Evolutionary conservation across 2,888 invertebrate species (phyloP).

Genomic region (Molorchus minor): DNA sequence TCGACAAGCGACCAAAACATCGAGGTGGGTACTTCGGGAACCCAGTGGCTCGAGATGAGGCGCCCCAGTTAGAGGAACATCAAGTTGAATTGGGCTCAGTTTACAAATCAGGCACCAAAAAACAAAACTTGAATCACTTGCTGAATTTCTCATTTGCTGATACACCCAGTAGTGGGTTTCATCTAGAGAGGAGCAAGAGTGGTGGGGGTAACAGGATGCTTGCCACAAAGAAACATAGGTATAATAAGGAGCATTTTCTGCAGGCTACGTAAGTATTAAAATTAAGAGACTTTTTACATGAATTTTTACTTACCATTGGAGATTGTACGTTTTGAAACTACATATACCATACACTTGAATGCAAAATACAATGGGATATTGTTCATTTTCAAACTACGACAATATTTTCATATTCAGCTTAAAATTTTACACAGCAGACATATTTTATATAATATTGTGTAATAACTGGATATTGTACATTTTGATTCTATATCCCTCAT

Average conservation of each 20-base stretch:
- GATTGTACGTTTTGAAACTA: too few relatives aligned
- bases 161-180: conserved; percentile 58
- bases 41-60: conserved; percentile 73
- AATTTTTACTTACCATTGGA: too few relatives aligned
- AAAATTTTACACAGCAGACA: too few relatives aligned
- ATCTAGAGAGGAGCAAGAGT: conserved; percentile 35
- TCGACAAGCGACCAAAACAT: conserved; percentile 78
- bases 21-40: conserved; percentile 67
- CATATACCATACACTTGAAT: too few relatives aligned
- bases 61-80: conserved; percentile 70
- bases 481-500: too few relatives aligned
- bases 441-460: too few relatives aligned
- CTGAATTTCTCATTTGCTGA: conserved; percentile 86
- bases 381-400: too few relatives aligned
- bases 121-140: conserved; percentile 93
- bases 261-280: conserved; percentile 94
- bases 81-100: conserved; percentile 84
- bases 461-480: too few relatives aligned
- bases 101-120: conserved; percentile 84
- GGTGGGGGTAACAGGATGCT: conserved; percentile 58
- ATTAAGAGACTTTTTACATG: too few relatives aligned
- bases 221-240: conserved; percentile 72
- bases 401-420: too few relatives aligned
- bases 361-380: too few relatives aligned
- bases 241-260: conserved; percentile 92